These are phyloP conservation scores for Polypterus bichir DNA, from an alignment of 2,113 vertebrate genomes.

Conservation along the genomic window DNA sequence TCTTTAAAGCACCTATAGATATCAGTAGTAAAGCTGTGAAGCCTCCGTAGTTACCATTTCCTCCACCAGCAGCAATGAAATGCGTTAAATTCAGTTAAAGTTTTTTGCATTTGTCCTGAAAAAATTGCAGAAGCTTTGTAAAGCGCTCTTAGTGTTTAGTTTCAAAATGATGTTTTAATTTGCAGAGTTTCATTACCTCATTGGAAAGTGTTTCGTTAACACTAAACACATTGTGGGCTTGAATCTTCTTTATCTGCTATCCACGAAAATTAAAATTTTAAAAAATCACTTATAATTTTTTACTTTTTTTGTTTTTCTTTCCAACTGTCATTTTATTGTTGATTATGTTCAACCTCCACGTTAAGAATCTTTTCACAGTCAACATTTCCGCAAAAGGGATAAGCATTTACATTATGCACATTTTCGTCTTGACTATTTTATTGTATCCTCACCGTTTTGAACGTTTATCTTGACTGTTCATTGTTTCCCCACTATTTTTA, in stretches of 20 bases:
- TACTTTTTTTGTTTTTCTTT: background rate
- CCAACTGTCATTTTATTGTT: too few species aligned
- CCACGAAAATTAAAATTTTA: conserved; percentile 14
- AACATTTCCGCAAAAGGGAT: too few species aligned
- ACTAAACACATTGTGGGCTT: conserved; percentile 11
- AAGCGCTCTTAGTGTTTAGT: conserved; percentile 12
- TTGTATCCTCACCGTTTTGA: too few species aligned
- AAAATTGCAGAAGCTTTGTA: conserved; percentile 10
- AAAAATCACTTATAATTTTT: conserved; percentile 8
- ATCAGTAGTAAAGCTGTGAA: conserved; percentile 6
- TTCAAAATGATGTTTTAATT: conserved; percentile 2
- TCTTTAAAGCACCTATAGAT: conserved; percentile 10
- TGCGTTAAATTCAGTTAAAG: background rate
- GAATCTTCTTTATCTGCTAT: conserved; percentile 11
- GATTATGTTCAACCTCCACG: too few species aligned
- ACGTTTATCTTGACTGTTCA: too few species aligned
- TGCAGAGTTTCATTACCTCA: conserved; percentile 7
- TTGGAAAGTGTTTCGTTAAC: conserved; percentile 1
- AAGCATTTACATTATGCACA: too few species aligned
- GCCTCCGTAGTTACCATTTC: conserved; percentile 15
- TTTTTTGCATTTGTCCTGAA: conserved; percentile 8
- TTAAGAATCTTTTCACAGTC: too few species aligned
- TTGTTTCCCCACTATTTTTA: too few species aligned
- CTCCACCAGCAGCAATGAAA: conserved; percentile 1
- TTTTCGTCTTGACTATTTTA: too few species aligned